Evolutionary conservation across 2,797 vertebrate species (phyloP), one percentile per base, ranked within the genome.

Genomic region (Vespertilio murinus): DNA sequence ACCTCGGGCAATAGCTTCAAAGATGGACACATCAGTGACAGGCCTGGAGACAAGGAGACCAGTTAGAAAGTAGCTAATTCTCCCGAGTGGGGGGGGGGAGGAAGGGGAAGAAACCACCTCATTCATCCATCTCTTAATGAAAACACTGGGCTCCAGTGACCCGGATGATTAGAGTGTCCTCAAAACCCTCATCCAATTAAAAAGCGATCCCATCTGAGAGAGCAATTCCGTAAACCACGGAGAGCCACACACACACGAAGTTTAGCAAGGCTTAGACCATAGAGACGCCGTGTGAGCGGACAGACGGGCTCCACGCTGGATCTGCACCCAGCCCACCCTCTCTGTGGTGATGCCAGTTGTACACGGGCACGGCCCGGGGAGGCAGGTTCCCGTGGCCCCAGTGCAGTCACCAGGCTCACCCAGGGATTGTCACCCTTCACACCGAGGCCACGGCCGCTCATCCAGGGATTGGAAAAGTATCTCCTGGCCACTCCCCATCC

Each of bases 161-260:
- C 28, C n/a, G 49, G 65, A 71, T 42, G 22, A 73, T 56, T n/a
- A 86, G 33, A 74, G 8, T 10, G 12, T 71, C 74, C 78, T 93
- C 65, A 94, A 78, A 87, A 83, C 88, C 8, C 25, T 87, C 33
- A 54, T 67, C 47, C 40, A 93, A 20, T 93, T 92, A 80, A 88
- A 84, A 92, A 67, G 3, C 42, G 47, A 78, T 45, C 30, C 0
- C n/a, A 6, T 69, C 23, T 56, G 40, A 90, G 22, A 73, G 35
- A 86, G 59, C 35, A 33, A 22, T 40, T 64, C 45, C 64, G 54
- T 69, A 84, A 78, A 52, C 22, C 40, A 35, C 1, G 16, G 33
- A 92, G 38, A 79, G 59, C 8, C 61, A 45, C 7, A 16, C 5
- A 16, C 5, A 61, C 5, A 49, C 5, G 17, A 7, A 52, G 17